These are phyloP conservation scores for Polydrusus pterygomalis DNA, from an alignment of 2,888 invertebrate genomes.

Conservation along the genomic window DNA sequence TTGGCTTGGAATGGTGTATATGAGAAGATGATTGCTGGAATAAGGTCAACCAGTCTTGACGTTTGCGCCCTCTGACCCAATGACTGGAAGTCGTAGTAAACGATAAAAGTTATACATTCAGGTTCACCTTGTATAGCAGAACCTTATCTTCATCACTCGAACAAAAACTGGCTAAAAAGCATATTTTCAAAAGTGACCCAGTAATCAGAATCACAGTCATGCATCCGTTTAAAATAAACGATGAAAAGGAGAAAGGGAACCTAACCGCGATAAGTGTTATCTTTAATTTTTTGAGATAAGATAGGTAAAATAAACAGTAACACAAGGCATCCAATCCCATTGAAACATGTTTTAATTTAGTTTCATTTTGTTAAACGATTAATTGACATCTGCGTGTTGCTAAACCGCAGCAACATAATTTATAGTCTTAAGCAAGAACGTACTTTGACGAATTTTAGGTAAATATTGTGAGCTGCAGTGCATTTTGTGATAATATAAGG, in stretches of 20 bases:
- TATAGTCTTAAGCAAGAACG: constrained; percentile 3
- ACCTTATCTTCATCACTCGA: not conserved
- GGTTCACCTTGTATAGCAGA: not conserved
- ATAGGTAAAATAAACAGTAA: constrained; percentile 49
- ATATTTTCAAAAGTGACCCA: constrained; percentile 37
- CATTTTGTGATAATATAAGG: not conserved
- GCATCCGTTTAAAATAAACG: constrained; percentile 33
- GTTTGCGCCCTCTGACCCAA: too few relatives aligned
- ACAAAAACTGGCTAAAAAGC: constrained; percentile 21
- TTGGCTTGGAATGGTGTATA: too few relatives aligned
- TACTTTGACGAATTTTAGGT: constrained; percentile 1
- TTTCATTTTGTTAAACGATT: constrained; percentile 22
- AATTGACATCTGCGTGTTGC: not conserved
- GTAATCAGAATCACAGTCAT: constrained; percentile 37
- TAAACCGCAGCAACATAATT: not conserved
- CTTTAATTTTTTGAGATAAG: constrained; percentile 50
- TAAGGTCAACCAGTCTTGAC: too few relatives aligned
- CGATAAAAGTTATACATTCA: too few relatives aligned
- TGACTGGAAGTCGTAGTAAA: too few relatives aligned
- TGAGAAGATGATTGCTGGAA: too few relatives aligned
- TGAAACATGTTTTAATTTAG: constrained; percentile 20
- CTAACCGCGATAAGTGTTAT: constrained; percentile 36
- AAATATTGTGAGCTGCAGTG: not conserved
- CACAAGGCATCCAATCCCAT: constrained; percentile 31
- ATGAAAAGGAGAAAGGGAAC: constrained; percentile 13